phyloP scores from a whole-genome alignment of 2,113 vertebrate genomes.

The Lanius ludovicianus region DNA sequence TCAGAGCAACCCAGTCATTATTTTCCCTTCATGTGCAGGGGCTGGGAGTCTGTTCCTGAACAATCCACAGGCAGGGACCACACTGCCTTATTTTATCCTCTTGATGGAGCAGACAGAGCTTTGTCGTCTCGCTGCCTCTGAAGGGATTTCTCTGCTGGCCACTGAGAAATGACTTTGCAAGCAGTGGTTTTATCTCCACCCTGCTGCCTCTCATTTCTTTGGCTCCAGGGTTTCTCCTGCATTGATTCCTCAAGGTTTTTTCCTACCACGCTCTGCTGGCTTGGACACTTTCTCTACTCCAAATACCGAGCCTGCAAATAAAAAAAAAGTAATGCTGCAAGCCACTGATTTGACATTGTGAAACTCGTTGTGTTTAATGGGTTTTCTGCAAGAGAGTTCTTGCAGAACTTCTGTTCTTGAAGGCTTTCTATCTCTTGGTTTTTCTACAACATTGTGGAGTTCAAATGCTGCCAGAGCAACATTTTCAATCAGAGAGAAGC shows the following conservation, averaged over 20 bases:
- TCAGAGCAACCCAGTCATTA: background rate
- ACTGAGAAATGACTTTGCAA: background rate
- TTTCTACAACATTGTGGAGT: background rate
- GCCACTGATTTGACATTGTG: background rate
- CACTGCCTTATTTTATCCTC: background rate
- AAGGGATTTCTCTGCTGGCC: background rate
- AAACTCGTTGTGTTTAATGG: constrained; percentile 6
- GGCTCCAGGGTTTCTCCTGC: background rate
- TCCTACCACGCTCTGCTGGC: background rate
- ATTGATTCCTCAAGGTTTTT: background rate
- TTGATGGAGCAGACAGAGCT: background rate
- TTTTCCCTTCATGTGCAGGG: background rate
- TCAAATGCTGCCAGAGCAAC: background rate
- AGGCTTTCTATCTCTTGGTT: background rate
- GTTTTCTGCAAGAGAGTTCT: background rate
- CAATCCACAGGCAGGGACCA: background rate
- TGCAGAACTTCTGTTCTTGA: background rate
- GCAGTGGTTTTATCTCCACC: background rate
- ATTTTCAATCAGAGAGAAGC: background rate
- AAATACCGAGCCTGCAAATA: background rate
- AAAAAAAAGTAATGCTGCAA: background rate
- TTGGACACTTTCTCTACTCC: background rate
- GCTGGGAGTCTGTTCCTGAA: background rate
- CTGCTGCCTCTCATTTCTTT: background rate
- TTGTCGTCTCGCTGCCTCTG: background rate